Evolutionary conservation across 2,113 vertebrate species (phyloP).

Genomic region (Siniperca chuatsi): DNA sequence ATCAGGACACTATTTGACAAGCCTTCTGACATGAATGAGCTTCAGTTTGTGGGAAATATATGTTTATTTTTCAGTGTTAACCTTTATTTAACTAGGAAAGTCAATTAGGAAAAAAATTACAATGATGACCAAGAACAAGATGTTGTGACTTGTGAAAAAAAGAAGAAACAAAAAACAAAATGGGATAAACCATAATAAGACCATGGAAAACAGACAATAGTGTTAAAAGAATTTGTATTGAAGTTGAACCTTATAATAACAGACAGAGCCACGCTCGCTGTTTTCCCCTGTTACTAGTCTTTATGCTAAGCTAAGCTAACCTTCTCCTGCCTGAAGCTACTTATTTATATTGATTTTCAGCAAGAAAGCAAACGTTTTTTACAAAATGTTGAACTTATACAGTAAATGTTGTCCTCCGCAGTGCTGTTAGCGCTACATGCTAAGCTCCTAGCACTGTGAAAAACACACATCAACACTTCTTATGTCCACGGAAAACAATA

Average conservation of each 20-base stretch:
- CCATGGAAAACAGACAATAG: too few relatives aligned
- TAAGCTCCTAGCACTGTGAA: neutral
- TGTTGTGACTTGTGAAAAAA: neutral
- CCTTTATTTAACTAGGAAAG: neutral
- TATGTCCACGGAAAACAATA: neutral
- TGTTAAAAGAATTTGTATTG: neutral
- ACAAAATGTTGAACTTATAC: neutral
- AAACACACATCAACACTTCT: too few relatives aligned
- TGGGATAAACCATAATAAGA: neutral
- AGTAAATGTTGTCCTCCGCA: neutral
- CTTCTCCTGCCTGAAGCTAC: neutral
- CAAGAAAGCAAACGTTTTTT: neutral
- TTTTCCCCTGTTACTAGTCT: neutral
- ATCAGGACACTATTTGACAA: constrained; percentile 6
- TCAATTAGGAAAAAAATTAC: neutral
- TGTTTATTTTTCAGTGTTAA: constrained; percentile 22
- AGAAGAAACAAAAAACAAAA: neutral
- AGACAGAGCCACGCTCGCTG: neutral
- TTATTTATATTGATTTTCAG: neutral
- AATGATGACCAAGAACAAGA: neutral
- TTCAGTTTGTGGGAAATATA: neutral
- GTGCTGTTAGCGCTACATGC: neutral
- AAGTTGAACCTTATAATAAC: neutral
- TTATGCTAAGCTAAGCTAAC: neutral
- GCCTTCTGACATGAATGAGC: neutral